These are phyloP conservation scores for Drosophila merina DNA, from an alignment of 2,888 invertebrate genomes.

Conservation along the genomic window DNA sequence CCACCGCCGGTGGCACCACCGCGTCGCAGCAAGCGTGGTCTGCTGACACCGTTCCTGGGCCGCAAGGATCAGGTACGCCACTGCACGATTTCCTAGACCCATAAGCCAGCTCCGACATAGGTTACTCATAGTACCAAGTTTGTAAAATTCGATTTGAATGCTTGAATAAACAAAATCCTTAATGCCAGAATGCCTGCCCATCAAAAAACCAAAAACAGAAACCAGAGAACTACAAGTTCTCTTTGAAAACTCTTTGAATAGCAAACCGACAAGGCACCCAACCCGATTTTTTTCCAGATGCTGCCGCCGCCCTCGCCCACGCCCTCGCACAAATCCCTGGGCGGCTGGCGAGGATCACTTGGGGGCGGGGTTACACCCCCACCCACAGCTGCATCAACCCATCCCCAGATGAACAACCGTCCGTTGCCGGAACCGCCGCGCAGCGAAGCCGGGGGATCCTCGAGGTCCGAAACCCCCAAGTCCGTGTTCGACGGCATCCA, in stretches of 20 bases:
- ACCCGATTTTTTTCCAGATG: conserved; percentile 60
- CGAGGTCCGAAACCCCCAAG: conserved; percentile 82
- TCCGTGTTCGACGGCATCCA: conserved; percentile 83
- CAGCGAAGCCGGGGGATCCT: conserved; percentile 79
- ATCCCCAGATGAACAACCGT: conserved; percentile 79
- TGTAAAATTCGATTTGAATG: conserved; percentile 69
- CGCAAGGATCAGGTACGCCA: conserved; percentile 84
- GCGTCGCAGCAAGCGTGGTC: conserved; percentile 86
- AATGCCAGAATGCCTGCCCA: conserved; percentile 38
- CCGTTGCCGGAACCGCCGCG: conserved; percentile 86
- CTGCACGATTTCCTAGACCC: conserved; percentile 84
- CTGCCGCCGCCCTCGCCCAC: conserved; percentile 78
- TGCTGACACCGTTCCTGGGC: conserved; percentile 85
- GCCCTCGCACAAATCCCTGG: conserved; percentile 72
- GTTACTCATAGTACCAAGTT: conserved; percentile 66
- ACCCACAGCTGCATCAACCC: not conserved
- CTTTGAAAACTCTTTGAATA: conserved; percentile 19
- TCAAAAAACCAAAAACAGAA: conserved; percentile 17
- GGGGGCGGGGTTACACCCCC: conserved; percentile 29
- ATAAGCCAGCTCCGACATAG: conserved; percentile 25
- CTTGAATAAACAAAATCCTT: conserved; percentile 70
- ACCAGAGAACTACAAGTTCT: conserved; percentile 5
- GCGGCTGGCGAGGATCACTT: conserved; percentile 56
- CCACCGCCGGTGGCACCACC: conserved; percentile 87
- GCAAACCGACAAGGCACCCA: conserved; percentile 46